A percentile compares a stretch with the other conserved stretches of the same genome.
Conservation (phyloP, 92 coral and sea anemone genomes). For the Phenganax subtilis region DNA sequence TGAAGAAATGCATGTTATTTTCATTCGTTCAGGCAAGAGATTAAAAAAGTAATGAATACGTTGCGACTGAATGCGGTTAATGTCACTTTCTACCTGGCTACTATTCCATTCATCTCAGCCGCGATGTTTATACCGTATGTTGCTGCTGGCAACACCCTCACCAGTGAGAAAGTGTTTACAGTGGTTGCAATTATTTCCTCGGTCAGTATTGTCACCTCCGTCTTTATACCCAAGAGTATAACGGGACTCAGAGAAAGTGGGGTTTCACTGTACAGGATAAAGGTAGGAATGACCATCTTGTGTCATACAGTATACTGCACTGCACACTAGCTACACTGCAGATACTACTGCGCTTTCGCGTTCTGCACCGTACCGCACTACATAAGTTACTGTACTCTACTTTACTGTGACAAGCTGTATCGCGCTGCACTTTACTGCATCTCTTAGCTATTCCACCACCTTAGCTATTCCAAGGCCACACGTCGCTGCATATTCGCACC, state of each 20-base stretch:
- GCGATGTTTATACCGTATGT: constrained; percentile 64
- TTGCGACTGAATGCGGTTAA: constrained; percentile 63
- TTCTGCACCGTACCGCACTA: no score
- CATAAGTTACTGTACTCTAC: no score
- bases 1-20: not conserved
- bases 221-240: constrained; percentile 60
- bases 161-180: constrained; percentile 72
- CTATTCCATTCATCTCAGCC: constrained; percentile 56
- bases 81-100: constrained; percentile 58
- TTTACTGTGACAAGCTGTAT: no score
- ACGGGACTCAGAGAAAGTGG: constrained; percentile 54
- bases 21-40: constrained; percentile 55
- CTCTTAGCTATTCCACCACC: no score
- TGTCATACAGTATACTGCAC: no score
- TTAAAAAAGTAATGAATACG: constrained; percentile 53
- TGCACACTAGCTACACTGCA: no score
- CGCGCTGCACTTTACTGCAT: no score
- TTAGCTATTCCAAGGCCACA: no score
- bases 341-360: no score
- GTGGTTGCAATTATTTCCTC: constrained; percentile 62
- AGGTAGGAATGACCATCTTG: constrained; percentile 47
- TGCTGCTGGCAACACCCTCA: constrained; percentile 63
- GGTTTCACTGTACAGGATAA: constrained; percentile 58
- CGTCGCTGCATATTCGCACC: no score
- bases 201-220: constrained; percentile 52